Percentiles rank a stretch among this genome's conserved stretches.
Evolutionary conservation across 1,140 invertebrate genomes (phyloP).

Genomic region (Drosophila prosaltans): DNA sequence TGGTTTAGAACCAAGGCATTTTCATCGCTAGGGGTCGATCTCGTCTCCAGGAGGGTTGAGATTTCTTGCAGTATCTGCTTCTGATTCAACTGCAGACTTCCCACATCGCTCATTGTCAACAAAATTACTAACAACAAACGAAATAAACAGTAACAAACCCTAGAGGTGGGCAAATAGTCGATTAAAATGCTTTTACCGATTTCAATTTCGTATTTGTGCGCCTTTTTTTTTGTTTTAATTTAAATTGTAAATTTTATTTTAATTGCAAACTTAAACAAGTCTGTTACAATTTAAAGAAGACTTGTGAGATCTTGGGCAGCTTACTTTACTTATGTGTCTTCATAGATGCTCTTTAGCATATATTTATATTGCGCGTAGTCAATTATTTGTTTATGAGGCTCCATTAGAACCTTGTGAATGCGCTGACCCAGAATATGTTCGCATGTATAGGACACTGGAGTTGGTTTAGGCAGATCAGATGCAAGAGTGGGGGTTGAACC

Average conservation of each 20-base stretch:
- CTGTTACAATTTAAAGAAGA: no score
- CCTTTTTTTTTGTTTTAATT: slow-evolving; percentile 23
- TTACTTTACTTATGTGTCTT: slow-evolving; percentile 33
- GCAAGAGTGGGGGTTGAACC: neutral
- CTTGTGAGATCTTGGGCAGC: neutral
- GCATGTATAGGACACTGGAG: slow-evolving; percentile 84
- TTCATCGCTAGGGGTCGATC: slow-evolving; percentile 1
- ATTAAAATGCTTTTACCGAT: neutral
- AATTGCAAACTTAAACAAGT: no score
- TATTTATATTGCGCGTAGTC: slow-evolving; percentile 31
- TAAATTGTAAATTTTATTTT: slow-evolving; percentile 7
- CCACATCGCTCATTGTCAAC: slow-evolving; percentile 39
- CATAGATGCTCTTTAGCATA: slow-evolving; percentile 27
- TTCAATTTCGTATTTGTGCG: slow-evolving; percentile 26
- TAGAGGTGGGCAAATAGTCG: neutral
- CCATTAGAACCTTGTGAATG: slow-evolving; percentile 70
- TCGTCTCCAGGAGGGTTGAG: slow-evolving; percentile 22
- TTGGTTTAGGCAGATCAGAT: no score
- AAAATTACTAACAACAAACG: neutral
- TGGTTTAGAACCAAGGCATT: slow-evolving; percentile 56
- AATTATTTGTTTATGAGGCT: slow-evolving; percentile 26
- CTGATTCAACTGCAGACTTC: slow-evolving; percentile 16
- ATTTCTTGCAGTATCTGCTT: slow-evolving; percentile 49
- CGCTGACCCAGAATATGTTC: slow-evolving; percentile 87
- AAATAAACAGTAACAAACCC: neutral